Conservation (phyloP, 2,888 invertebrate species). For the Cheilosia variabilis region DNA sequence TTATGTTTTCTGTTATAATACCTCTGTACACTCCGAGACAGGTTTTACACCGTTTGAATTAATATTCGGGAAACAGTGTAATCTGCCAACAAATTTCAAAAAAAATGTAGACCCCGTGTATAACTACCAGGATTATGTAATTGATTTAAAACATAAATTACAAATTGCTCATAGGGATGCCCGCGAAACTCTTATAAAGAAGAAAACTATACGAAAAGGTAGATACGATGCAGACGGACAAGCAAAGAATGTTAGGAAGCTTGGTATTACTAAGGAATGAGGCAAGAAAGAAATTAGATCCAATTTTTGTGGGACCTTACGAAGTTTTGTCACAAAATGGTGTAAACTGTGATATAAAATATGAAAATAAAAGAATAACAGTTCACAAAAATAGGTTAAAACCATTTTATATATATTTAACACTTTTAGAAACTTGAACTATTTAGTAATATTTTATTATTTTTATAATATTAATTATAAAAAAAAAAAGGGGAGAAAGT, state of each 20-base stretch:
- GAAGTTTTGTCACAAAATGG: no score
- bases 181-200: not conserved
- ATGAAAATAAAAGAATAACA: no score
- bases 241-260: not conserved
- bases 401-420: no score
- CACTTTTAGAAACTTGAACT: no score
- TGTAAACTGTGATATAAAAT: no score
- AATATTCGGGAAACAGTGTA: slow-evolving; percentile 7
- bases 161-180: no score
- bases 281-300: not conserved
- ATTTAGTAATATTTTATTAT: no score
- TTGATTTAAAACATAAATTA: no score
- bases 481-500: no score
- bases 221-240: not conserved
- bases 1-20: slow-evolving; percentile 11
- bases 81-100: not conserved
- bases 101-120: not conserved
- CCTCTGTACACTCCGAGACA: slow-evolving; percentile 8
- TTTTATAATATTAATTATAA: no score
- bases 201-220: not conserved
- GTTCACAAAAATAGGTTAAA: no score
- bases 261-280: not conserved
- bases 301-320: not conserved
- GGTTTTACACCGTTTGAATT: no score
- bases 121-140: not conserved